Conservation (phyloP, 2,888 invertebrate species). For the Danaus chrysippus region DNA sequence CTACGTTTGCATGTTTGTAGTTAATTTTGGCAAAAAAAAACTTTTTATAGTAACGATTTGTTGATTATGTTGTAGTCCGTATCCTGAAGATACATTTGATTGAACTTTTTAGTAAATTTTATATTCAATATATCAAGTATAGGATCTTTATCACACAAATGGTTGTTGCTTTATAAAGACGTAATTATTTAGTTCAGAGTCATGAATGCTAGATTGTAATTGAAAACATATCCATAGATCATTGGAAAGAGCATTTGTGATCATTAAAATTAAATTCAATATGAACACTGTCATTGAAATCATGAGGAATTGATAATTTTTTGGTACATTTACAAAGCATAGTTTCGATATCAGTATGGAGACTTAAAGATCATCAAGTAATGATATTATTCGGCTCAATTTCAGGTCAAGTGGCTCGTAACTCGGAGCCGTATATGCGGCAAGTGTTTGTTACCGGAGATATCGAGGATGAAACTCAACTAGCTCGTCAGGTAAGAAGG, state of each 20-base stretch:
- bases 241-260: conserved; percentile 25
- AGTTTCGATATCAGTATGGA: conserved; percentile 22
- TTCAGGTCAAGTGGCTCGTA: conserved; percentile 90
- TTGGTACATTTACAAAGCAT: conserved; percentile 12
- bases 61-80: background rate
- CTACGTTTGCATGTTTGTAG: conserved; percentile 4
- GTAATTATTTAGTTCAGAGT: background rate
- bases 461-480: conserved; percentile 77
- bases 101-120: background rate
- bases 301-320: conserved; percentile 18
- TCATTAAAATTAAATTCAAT: conserved; percentile 15
- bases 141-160: background rate
- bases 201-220: conserved; percentile 12
- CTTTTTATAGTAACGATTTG: background rate
- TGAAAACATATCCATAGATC: conserved; percentile 3
- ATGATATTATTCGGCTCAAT: conserved; percentile 66
- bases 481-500: conserved; percentile 82
- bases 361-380: conserved; percentile 47
- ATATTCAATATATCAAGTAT: background rate
- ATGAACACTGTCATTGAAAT: conserved; percentile 17
- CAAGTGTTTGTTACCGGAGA: conserved; percentile 93
- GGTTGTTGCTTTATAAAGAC: background rate
- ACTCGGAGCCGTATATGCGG: conserved; percentile 96
- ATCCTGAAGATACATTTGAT: background rate
- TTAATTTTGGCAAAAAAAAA: background rate